Evolutionary conservation across 1,140 invertebrate species (phyloP).

Genomic region (Cotesia chilonis): DNA sequence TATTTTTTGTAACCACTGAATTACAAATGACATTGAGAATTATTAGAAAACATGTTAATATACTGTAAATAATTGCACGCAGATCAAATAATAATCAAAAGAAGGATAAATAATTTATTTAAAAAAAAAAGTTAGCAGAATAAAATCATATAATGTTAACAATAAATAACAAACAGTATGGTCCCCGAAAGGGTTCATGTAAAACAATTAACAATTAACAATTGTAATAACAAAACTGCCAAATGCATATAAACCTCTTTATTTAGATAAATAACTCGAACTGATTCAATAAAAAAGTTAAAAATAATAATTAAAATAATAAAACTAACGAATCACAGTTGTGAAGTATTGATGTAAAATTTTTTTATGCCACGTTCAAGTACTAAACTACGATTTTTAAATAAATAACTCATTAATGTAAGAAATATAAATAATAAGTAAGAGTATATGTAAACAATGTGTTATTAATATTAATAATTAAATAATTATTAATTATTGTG

Average conservation of each 20-base stretch:
- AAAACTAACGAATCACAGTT: constrained; percentile 23
- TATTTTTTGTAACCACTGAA: no score
- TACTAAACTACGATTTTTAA: constrained; percentile 7
- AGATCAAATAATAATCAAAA: constrained; percentile 46
- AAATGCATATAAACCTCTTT: background rate
- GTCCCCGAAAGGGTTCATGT: constrained; percentile 62
- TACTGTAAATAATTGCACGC: constrained; percentile 60
- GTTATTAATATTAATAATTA: constrained; percentile 29
- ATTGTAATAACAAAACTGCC: constrained; percentile 32
- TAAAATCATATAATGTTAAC: constrained; percentile 15
- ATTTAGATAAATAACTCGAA: constrained; percentile 2
- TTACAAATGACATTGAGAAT: constrained; percentile 3
- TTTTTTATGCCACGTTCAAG: constrained; percentile 8
- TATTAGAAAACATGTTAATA: constrained; percentile 51
- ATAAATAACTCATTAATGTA: background rate
- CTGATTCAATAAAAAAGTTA: background rate
- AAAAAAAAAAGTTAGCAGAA: constrained; percentile 38
- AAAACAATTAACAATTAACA: constrained; percentile 38
- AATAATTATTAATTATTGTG: constrained; percentile 14
- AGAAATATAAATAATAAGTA: background rate
- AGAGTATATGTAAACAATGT: constrained; percentile 20
- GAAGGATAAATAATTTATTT: constrained; percentile 36
- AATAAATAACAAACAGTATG: constrained; percentile 33
- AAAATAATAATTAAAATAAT: background rate
- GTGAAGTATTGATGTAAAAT: constrained; percentile 15